phyloP scores from a whole-genome alignment of 2,888 invertebrate species.

The Tinea trinotella region DNA sequence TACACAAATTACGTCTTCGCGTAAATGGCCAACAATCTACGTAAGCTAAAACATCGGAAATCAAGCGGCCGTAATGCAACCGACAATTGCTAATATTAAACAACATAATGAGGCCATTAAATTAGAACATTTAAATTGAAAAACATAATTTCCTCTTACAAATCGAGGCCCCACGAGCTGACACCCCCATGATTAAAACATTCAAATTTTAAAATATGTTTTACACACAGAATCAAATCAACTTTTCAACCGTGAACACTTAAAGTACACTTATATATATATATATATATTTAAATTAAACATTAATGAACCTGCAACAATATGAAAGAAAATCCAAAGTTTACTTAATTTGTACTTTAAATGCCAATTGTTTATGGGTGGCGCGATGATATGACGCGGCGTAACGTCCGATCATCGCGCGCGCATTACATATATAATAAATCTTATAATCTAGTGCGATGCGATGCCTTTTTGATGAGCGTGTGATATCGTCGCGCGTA shows the following conservation, averaged over 20 bases:
- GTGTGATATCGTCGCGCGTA: conserved; percentile 33
- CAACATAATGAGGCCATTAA: background rate
- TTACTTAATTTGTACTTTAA: conserved; percentile 73
- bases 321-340: conserved; percentile 66
- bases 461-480: conserved; percentile 71
- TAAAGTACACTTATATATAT: background rate
- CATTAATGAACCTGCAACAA: conserved; percentile 73
- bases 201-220: conserved; percentile 36
- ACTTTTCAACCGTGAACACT: conserved; percentile 55
- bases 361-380: conserved; percentile 49
- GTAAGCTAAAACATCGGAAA: background rate
- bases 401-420: conserved; percentile 23
- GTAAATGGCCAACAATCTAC: background rate
- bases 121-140: background rate
- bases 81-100: background rate
- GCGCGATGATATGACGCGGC: background rate
- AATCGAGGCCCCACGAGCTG: conserved; percentile 30
- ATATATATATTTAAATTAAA: conserved; percentile 23
- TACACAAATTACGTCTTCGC: background rate
- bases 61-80: background rate
- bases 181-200: conserved; percentile 33
- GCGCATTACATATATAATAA: conserved; percentile 55
- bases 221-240: conserved; percentile 51
- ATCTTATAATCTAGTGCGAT: conserved; percentile 31
- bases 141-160: conserved; percentile 6